Evolutionary conservation across 1,140 invertebrate species (phyloP).

Genomic region (Ostrea edulis): DNA sequence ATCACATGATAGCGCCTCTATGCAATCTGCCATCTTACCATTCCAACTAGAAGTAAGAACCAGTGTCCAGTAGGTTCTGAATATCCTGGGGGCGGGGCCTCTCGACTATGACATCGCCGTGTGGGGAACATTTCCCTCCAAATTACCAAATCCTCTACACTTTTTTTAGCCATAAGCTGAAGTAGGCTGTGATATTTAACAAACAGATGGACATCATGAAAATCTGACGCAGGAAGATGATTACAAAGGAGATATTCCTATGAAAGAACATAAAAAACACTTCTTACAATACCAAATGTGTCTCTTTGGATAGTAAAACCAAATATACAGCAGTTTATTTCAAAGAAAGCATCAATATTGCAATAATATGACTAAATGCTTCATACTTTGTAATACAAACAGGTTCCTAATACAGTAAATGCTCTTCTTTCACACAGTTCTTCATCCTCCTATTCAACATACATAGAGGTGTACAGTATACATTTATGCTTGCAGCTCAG

Average conservation of each 20-base stretch:
- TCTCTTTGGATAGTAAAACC: background rate
- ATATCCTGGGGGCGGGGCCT: conserved; percentile 64
- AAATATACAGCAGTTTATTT: background rate
- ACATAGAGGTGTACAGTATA: conserved; percentile 30
- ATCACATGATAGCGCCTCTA: background rate
- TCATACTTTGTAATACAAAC: conserved; percentile 79
- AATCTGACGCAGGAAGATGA: conserved; percentile 75
- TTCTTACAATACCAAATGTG: background rate
- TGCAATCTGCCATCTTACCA: conserved; percentile 69
- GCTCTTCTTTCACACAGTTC: conserved; percentile 75
- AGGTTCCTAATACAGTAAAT: conserved; percentile 78
- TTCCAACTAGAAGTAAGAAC: conserved; percentile 78
- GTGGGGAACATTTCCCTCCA: conserved; percentile 78
- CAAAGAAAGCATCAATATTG: background rate
- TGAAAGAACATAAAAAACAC: background rate
- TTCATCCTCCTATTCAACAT: conserved; percentile 72
- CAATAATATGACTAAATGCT: background rate
- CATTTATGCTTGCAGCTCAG: too few relatives aligned
- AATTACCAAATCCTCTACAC: conserved; percentile 75
- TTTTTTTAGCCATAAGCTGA: conserved; percentile 69
- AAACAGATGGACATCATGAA: conserved; percentile 74
- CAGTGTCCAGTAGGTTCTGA: conserved; percentile 70
- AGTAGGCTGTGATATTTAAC: conserved; percentile 75
- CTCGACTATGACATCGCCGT: conserved; percentile 62
- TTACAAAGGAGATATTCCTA: conserved; percentile 78